phyloP scores from a whole-genome alignment of 2,797 vertebrate species.

The Masticophis lateralis region DNA sequence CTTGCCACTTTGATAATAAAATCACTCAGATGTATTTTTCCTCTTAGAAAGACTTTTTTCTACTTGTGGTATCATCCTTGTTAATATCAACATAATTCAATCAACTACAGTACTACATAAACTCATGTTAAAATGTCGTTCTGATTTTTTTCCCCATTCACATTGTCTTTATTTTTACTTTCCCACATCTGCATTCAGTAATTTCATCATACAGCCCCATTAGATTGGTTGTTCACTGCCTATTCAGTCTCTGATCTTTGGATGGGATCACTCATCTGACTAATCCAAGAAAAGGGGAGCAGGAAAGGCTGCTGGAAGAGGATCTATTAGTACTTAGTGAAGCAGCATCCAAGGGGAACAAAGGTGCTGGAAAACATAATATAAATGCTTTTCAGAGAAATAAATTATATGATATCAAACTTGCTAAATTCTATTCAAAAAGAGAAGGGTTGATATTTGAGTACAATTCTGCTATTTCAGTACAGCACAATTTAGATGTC shows the following conservation, averaged over 20 bases:
- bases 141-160: neutral
- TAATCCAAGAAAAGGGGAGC: constrained; percentile 15
- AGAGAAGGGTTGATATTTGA: neutral
- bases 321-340: neutral
- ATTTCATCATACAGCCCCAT: neutral
- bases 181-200: neutral
- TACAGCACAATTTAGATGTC: neutral
- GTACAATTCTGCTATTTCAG: neutral
- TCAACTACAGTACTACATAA: neutral
- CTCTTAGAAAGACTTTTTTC: neutral
- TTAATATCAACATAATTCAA: neutral
- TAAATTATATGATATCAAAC: too few relatives aligned
- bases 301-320: neutral
- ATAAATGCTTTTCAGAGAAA: neutral
- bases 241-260: neutral
- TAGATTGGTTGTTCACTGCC: neutral
- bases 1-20: neutral
- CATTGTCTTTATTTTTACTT: neutral
- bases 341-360: neutral
- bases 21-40: neutral
- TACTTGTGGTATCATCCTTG: constrained; percentile 15
- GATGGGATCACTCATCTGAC: neutral
- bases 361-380: neutral
- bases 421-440: neutral
- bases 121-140: neutral